Evolutionary conservation across 2,888 invertebrate genomes (phyloP).

Genomic region (Molanna angustata): DNA sequence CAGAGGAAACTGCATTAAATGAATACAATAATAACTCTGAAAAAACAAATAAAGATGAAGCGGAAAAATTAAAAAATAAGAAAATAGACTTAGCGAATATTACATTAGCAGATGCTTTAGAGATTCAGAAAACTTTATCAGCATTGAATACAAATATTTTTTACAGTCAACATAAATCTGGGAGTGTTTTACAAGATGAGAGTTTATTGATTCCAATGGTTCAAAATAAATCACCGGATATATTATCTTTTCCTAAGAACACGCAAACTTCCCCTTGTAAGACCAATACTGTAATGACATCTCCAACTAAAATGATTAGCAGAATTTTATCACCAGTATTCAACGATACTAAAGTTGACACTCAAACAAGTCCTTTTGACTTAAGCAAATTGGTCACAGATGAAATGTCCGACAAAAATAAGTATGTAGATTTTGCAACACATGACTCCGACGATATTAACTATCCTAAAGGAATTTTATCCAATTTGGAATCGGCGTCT

Average conservation of each 20-base stretch:
- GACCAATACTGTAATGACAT: conserved; percentile 50
- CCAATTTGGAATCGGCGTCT: conserved; percentile 13
- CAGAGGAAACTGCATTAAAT: too few species aligned
- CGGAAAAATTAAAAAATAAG: not conserved
- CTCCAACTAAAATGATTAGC: conserved; percentile 45
- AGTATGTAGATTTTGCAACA: not conserved
- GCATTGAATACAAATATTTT: conserved; percentile 16
- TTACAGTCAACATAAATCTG: too few species aligned
- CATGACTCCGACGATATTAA: not conserved
- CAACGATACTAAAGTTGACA: conserved; percentile 39
- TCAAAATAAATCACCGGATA: too few species aligned
- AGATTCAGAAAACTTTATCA: conserved; percentile 47
- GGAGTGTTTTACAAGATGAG: too few species aligned
- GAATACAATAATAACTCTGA: too few species aligned
- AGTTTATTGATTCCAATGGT: too few species aligned
- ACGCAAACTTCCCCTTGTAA: conserved; percentile 52
- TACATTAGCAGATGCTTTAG: conserved; percentile 47
- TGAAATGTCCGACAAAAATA: too few species aligned
- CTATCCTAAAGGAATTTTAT: not conserved
- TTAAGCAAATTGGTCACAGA: too few species aligned
- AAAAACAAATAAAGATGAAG: not conserved
- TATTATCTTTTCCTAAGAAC: conserved; percentile 41
- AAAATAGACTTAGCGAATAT: conserved; percentile 36
- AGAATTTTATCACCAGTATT: conserved; percentile 51
- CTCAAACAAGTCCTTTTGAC: conserved; percentile 44